A percentile compares a stretch with the other conserved stretches of the same genome.
Evolutionary conservation across 2,113 vertebrate species (phyloP).

Genomic region (Callithrix jacchus): DNA sequence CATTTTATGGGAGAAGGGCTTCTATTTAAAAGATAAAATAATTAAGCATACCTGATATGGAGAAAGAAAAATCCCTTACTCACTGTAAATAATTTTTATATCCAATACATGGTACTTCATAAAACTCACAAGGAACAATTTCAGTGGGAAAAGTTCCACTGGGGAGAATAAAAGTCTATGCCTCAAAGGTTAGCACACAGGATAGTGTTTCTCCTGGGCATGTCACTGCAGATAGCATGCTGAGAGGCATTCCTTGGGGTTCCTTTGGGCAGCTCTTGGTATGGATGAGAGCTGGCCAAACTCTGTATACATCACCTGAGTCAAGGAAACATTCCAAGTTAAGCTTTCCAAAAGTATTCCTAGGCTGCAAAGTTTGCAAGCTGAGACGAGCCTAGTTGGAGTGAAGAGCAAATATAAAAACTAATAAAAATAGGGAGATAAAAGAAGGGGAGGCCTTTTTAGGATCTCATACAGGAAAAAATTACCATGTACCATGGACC

Average conservation of each 20-base stretch:
- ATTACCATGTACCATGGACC: no score
- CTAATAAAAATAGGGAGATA: neutral
- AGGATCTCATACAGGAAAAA: no score
- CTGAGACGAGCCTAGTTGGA: conserved; percentile 8
- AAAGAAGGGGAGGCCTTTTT: neutral
- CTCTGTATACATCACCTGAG: conserved; percentile 24
- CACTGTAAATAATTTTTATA: conserved; percentile 31
- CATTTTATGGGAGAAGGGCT: neutral
- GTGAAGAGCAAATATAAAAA: neutral
- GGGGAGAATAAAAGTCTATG: neutral
- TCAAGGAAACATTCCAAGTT: conserved; percentile 7
- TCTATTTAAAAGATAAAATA: conserved; percentile 37
- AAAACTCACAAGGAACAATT: conserved; percentile 1
- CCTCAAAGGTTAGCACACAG: neutral
- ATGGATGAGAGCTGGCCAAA: conserved; percentile 5
- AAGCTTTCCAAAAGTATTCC: conserved; percentile 52
- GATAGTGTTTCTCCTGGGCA: conserved; percentile 40
- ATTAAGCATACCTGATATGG: neutral
- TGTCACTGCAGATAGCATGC: neutral
- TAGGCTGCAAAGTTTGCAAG: conserved; percentile 27
- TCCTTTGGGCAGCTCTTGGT: neutral
- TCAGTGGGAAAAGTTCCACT: neutral
- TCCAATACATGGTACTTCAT: neutral
- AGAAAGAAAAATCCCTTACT: conserved; percentile 38
- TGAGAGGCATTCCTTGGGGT: conserved; percentile 43